phyloP scores from a whole-genome alignment of 1,140 invertebrate species.

The Aphidius ervi region DNA sequence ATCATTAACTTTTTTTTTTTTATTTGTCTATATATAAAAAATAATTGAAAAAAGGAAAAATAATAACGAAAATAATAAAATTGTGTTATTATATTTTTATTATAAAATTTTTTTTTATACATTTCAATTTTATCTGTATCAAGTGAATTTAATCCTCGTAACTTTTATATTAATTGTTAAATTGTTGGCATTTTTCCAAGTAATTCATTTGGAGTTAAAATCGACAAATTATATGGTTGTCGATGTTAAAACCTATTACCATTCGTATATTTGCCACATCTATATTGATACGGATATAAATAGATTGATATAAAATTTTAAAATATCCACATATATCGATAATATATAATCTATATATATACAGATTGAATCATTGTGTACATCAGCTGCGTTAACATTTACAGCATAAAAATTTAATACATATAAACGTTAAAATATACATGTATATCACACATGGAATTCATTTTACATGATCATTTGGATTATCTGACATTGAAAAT shows the following conservation, averaged over 20 bases:
- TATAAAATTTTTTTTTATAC: no score
- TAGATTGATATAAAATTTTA: neutral
- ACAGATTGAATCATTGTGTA: neutral
- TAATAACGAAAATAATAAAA: no score
- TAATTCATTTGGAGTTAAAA: constrained; percentile 14
- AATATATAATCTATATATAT: neutral
- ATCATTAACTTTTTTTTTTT: no score
- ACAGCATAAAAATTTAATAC: neutral
- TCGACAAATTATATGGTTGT: constrained; percentile 26
- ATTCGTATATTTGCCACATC: constrained; percentile 19
- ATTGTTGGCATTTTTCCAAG: constrained; percentile 16
- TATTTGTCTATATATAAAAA: no score
- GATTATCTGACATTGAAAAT: constrained; percentile 32
- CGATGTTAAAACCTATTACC: constrained; percentile 26
- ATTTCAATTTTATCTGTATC: neutral
- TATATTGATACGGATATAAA: neutral
- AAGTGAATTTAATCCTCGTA: neutral
- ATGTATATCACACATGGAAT: constrained; percentile 22
- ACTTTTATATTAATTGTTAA: neutral
- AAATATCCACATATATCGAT: neutral
- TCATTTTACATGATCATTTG: constrained; percentile 30
- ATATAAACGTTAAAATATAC: constrained; percentile 19
- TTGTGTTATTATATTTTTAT: no score
- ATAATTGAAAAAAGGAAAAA: no score
- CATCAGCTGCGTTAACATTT: neutral